Percentiles rank a stretch among this genome's conserved stretches.
Conservation (phyloP, 2,113 vertebrate species). For the Oreochromis tanganicae region DNA sequence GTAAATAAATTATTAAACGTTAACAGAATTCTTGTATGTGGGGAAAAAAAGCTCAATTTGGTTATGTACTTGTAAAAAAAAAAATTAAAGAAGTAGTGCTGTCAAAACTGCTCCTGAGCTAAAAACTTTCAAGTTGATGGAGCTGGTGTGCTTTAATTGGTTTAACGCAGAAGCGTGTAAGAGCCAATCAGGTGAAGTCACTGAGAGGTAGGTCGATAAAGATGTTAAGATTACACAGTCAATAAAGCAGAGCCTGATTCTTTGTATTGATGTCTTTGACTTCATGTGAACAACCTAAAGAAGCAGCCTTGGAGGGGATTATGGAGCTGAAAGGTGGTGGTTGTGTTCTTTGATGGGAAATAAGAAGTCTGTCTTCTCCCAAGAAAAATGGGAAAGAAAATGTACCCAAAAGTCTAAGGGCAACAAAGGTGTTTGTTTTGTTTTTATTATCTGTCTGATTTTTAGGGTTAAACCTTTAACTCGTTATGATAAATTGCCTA, state of each 20-base stretch:
- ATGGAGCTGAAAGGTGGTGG: background rate
- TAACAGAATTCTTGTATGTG: background rate
- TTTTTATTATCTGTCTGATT: background rate
- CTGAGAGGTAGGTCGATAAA: background rate
- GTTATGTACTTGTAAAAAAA: background rate
- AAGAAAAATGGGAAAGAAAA: background rate
- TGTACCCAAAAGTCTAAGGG: background rate
- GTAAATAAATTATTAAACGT: background rate
- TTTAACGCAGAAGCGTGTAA: background rate
- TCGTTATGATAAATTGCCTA: background rate
- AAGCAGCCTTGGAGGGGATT: background rate
- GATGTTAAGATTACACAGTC: background rate
- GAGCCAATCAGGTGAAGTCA: background rate
- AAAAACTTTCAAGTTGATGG: background rate
- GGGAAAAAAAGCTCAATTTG: fast-evolving
- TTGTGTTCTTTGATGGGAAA: slow-evolving; percentile 17
- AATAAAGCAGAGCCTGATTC: background rate
- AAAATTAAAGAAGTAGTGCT: background rate
- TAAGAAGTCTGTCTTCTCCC: background rate
- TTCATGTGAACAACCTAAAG: background rate
- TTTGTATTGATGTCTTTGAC: background rate
- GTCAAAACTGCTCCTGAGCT: background rate
- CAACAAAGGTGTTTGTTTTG: background rate
- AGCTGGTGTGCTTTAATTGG: background rate
- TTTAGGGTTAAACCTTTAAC: background rate